These are phyloP conservation scores for Pseudomyrmex pallidus DNA, from an alignment of 1,140 invertebrate species.

Conservation along the genomic window DNA sequence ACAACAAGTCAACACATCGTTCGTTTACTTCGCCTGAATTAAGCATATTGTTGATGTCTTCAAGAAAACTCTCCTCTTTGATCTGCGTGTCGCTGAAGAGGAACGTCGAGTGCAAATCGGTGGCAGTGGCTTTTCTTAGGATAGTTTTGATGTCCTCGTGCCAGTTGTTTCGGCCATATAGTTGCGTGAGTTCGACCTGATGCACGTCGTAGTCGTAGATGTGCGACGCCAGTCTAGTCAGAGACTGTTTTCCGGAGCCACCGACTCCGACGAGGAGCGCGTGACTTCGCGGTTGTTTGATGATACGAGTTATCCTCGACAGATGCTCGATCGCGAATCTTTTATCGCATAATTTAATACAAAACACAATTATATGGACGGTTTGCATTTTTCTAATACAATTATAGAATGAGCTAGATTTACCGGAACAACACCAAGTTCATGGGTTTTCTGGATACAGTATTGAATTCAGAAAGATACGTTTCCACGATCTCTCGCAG, in stretches of 20 bases:
- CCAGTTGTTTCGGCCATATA: slow-evolving; percentile 94
- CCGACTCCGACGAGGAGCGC: slow-evolving; percentile 95
- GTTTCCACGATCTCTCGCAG: slow-evolving; percentile 94
- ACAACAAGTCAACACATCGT: background rate
- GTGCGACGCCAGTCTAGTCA: slow-evolving; percentile 95
- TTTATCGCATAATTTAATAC: slow-evolving; percentile 10
- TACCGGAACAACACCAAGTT: slow-evolving; percentile 97
- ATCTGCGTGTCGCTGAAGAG: slow-evolving; percentile 96
- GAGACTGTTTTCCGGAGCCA: slow-evolving; percentile 96
- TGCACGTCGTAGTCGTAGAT: slow-evolving; percentile 97
- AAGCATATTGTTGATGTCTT: slow-evolving; percentile 97
- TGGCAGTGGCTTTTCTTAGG: slow-evolving; percentile 91
- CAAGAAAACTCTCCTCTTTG: slow-evolving; percentile 96
- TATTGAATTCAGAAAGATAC: slow-evolving; percentile 96
- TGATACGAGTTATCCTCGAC: slow-evolving; percentile 94
- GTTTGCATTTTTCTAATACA: background rate
- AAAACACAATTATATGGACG: background rate
- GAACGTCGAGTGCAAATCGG: slow-evolving; percentile 95
- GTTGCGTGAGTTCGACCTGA: slow-evolving; percentile 95
- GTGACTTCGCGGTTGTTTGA: slow-evolving; percentile 96
- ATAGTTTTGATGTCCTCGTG: slow-evolving; percentile 95
- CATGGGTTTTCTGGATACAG: slow-evolving; percentile 99
- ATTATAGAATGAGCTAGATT: background rate
- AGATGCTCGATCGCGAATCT: slow-evolving; percentile 98
- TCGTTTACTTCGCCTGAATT: slow-evolving; percentile 94